These are phyloP conservation scores for Blennius ocellaris DNA, from an alignment of 2,113 vertebrate species.

Conservation along the genomic window DNA sequence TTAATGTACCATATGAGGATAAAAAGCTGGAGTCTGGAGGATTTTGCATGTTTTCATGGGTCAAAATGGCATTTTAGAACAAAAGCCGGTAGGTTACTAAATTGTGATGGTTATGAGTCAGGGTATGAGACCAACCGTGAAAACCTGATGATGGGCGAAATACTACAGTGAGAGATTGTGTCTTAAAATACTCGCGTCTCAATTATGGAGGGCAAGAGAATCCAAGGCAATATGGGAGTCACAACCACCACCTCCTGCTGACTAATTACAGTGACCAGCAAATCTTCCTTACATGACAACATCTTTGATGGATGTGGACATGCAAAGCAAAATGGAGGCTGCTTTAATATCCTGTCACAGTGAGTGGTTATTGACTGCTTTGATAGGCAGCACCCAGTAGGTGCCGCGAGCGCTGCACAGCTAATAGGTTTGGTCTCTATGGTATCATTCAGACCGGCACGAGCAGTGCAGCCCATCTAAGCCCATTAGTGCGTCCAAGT, in stretches of 20 bases:
- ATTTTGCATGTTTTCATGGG: too few relatives aligned
- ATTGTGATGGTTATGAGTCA: too few relatives aligned
- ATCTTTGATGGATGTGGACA: constrained; percentile 1
- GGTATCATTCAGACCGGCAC: constrained; percentile 39
- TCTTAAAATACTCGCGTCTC: not conserved
- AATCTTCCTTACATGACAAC: not conserved
- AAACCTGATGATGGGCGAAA: too few relatives aligned
- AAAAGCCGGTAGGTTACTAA: too few relatives aligned
- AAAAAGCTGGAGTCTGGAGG: too few relatives aligned
- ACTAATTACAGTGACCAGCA: not conserved
- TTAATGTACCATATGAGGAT: too few relatives aligned
- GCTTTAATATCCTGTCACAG: constrained; percentile 1
- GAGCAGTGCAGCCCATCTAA: constrained; percentile 55
- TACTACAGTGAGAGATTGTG: not conserved
- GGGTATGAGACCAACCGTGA: too few relatives aligned
- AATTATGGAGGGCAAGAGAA: not conserved
- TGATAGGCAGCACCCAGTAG: constrained; percentile 7
- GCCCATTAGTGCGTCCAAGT: constrained; percentile 63
- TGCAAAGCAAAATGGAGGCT: not conserved
- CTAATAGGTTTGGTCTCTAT: constrained; percentile 62
- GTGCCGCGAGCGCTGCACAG: constrained; percentile 21
- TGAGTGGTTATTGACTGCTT: constrained; percentile 17
- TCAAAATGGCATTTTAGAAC: too few relatives aligned
- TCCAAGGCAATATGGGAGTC: not conserved
- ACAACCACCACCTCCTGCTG: not conserved